Evolutionary conservation across 2,888 invertebrate species (phyloP).

Genomic region (Apodemia mormo): DNA sequence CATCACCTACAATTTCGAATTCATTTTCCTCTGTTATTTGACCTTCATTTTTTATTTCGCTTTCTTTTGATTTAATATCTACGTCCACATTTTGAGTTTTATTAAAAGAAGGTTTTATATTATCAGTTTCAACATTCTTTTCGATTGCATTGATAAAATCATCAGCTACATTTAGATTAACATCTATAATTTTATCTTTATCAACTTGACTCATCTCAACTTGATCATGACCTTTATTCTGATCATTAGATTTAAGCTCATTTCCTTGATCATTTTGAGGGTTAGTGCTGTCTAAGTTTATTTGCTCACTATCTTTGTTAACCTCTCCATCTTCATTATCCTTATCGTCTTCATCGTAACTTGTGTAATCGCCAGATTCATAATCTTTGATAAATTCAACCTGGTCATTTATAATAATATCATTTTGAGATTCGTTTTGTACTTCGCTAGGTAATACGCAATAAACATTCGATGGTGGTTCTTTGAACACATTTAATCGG

Average conservation of each 20-base stretch:
- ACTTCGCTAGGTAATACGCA: conserved; percentile 53
- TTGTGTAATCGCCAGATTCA: not conserved
- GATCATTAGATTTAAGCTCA: not conserved
- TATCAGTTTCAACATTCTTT: not conserved
- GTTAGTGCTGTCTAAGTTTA: not conserved
- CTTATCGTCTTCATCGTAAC: not conserved
- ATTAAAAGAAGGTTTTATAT: not conserved
- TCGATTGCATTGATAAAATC: not conserved
- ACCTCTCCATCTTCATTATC: not conserved
- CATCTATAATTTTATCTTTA: not conserved
- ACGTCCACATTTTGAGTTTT: too few relatives aligned
- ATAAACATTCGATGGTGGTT: conserved; percentile 48
- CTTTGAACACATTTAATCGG: conserved; percentile 51
- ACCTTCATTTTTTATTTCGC: not conserved
- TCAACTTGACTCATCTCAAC: not conserved
- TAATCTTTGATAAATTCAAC: not conserved
- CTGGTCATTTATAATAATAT: not conserved
- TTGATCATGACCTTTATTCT: not conserved
- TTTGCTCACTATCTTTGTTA: not conserved
- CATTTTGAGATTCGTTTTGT: conserved; percentile 28
- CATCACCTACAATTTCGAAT: not conserved
- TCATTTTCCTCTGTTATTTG: not conserved
- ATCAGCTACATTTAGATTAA: not conserved
- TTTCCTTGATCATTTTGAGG: not conserved
- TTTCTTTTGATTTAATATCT: not conserved